Evolutionary conservation across 1,140 invertebrate genomes (phyloP).

Genomic region (Parapsyche elsis): DNA sequence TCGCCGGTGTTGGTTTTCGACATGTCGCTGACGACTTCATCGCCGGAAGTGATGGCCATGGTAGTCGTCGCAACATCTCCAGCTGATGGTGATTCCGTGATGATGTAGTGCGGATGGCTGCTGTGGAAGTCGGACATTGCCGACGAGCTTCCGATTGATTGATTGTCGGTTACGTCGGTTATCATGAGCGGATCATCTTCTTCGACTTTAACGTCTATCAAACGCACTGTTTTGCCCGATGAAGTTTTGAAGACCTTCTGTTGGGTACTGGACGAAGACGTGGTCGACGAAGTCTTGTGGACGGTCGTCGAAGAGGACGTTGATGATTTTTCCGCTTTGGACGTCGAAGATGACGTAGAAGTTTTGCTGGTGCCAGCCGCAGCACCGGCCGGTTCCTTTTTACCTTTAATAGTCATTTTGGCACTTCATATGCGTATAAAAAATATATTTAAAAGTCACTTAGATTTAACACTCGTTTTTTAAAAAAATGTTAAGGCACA

Average conservation of each 20-base stretch:
- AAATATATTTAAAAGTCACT: slow-evolving; percentile 11
- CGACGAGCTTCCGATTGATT: slow-evolving; percentile 64
- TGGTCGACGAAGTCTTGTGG: slow-evolving; percentile 58
- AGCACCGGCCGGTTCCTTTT: slow-evolving; percentile 44
- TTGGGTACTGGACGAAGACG: slow-evolving; percentile 60
- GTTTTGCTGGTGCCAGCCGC: slow-evolving; percentile 43
- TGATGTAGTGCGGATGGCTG: slow-evolving; percentile 67
- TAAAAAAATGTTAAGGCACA: slow-evolving; percentile 30
- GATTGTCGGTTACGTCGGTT: slow-evolving; percentile 65
- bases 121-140: slow-evolving; percentile 65
- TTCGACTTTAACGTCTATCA: slow-evolving; percentile 67
- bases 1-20: slow-evolving; percentile 62
- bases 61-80: slow-evolving; percentile 58
- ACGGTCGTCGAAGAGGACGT: slow-evolving; percentile 38
- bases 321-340: slow-evolving; percentile 26
- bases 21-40: slow-evolving; percentile 65
- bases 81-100: slow-evolving; percentile 67
- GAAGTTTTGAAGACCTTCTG: slow-evolving; percentile 63
- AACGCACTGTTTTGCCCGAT: slow-evolving; percentile 66
- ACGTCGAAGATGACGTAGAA: slow-evolving; percentile 15
- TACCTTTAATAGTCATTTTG: slow-evolving; percentile 54
- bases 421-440: slow-evolving; percentile 28
- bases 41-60: slow-evolving; percentile 60
- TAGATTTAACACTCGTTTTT: slow-evolving; percentile 29
- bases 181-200: slow-evolving; percentile 68